A percentile compares a stretch with the other conserved stretches of the same genome.
Evolutionary conservation across 2,797 vertebrate species (phyloP).

Genomic region (Monodelphis domestica): DNA sequence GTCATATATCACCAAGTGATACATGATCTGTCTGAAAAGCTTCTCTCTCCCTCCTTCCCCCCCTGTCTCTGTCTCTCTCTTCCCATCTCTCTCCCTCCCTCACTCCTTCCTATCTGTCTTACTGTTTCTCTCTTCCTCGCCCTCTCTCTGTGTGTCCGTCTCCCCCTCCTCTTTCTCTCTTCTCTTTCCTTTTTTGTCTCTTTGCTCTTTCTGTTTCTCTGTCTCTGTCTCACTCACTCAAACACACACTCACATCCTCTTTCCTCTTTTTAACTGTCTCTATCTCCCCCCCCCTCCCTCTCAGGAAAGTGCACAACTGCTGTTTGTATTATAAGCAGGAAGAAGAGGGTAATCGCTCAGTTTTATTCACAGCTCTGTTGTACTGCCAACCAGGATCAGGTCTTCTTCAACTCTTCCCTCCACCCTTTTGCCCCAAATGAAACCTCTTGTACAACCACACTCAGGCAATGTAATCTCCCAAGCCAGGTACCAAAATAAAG

Average conservation of each 20-base stretch:
- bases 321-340: not conserved
- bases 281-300: not conserved
- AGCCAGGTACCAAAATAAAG: slow-evolving; percentile 37
- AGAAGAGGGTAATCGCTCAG: not conserved
- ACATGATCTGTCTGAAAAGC: too few relatives aligned
- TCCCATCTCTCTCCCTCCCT: not conserved
- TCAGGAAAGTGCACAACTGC: not conserved
- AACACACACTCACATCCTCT: not conserved
- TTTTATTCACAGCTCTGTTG: not conserved
- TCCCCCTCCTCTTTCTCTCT: not conserved
- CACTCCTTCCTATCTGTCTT: too few relatives aligned
- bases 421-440: not conserved
- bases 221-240: not conserved
- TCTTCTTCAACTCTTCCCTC: not conserved
- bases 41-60: too few relatives aligned
- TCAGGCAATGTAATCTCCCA: slow-evolving; percentile 39
- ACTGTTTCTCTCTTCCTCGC: too few relatives aligned
- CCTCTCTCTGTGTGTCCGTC: not conserved
- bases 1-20: too few relatives aligned
- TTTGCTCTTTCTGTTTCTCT: too few relatives aligned
- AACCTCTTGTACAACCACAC: slow-evolving; percentile 15
- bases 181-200: not conserved
- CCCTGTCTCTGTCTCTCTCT: too few relatives aligned
- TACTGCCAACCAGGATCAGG: not conserved
- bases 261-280: not conserved